Base-by-base conservation (phyloP, 2,888 invertebrate species). In the Chrysomela aeneicollis region DNA sequence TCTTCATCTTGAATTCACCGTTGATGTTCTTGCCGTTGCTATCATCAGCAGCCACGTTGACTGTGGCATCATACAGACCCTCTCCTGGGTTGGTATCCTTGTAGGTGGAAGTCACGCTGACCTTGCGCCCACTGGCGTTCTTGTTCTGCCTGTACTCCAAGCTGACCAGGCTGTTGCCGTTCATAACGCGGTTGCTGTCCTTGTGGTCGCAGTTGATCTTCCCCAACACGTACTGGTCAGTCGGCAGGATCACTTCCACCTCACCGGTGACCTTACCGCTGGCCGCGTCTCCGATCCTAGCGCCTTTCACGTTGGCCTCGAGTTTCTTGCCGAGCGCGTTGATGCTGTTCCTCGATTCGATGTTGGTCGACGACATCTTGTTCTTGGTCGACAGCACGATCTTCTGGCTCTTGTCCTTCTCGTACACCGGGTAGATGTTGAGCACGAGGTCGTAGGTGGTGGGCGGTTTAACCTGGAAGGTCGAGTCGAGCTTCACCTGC, bases 321-420 rank as follows among this genome's bases (percentile, higher is more conserved):
- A 86, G 71, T 63, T 85, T 86, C 53, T 87, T 80, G 0, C 83
- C 83, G 1, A 84, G 77, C 2, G 86, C 64, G 47, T 87, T 85
- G 0, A 88, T 66, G 1, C 82, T 73, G 71, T 87, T 90, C 75
- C 82, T 84, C 0, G 91, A 87, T 21, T 89, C 87, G 0, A 91
- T 47, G 1, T 85, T 82, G 6, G 83, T 82, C 4, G 83, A 84
- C 32, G 82, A 86, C 0, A 85, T 70, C 67, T 86, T 87, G 60
- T 87, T 88, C 68, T 87, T 85, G 0, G 92, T 91, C 32, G 87
- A 86, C 42, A 92, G 73, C 63, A 87, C 86, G 2, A 93, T 72
- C 73, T 90, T 90, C 73, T 91, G 90, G 49, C 83, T 87, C 49
- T 89, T 89, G 76, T 92, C 89, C 76, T 90, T 90, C 55, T 89